Conservation (phyloP, 1,140 invertebrate genomes). For the Pogonomyrmex californicus region DNA sequence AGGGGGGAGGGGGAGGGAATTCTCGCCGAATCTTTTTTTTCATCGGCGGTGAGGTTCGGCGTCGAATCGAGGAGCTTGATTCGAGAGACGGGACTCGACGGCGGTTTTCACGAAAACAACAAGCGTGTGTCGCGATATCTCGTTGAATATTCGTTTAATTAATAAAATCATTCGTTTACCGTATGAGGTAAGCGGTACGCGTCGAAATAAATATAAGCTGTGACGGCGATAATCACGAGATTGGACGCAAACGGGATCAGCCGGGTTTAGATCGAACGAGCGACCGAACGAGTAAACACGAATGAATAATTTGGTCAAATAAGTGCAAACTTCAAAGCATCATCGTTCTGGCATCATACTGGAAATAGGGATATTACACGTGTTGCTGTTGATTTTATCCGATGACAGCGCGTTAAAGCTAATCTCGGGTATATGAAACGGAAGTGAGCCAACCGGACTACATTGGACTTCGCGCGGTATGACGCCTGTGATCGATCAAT, state of each 20-base stretch:
- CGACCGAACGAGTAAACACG: background rate
- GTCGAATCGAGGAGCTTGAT: background rate
- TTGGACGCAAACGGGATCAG: background rate
- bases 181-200: background rate
- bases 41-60: background rate
- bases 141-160: background rate
- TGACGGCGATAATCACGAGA: constrained; percentile 3
- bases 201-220: background rate
- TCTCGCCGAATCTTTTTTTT: background rate
- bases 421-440: constrained; percentile 41
- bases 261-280: background rate
- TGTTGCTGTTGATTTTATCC: constrained; percentile 19
- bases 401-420: constrained; percentile 25
- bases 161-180: constrained; percentile 28
- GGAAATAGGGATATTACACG: constrained; percentile 5
- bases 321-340: background rate
- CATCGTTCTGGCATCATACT: background rate
- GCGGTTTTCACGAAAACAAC: background rate
- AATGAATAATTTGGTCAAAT: background rate
- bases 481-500: constrained; percentile 51
- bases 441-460: background rate
- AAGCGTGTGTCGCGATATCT: background rate
- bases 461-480: constrained; percentile 12
- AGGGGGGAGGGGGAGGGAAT: too few species aligned
- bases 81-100: background rate